Conservation (phyloP, 2,113 vertebrate genomes). For the Clinocottus analis region DNA sequence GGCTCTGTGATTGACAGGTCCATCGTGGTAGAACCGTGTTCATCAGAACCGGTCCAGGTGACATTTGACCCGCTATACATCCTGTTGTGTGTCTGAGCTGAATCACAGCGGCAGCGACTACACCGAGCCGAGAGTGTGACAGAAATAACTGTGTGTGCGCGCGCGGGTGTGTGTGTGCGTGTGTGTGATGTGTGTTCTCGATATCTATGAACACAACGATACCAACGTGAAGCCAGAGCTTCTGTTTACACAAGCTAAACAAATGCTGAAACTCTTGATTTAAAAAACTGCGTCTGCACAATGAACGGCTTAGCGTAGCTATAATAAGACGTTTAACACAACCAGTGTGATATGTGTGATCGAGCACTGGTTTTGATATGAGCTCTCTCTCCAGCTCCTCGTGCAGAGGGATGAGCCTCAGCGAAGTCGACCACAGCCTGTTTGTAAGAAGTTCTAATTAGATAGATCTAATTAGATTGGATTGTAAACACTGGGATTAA, state of each 20-base stretch:
- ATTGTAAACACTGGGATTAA: slow-evolving; percentile 40
- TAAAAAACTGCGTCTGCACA: slow-evolving; percentile 11
- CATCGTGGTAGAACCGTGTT: slow-evolving; percentile 77
- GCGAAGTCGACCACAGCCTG: slow-evolving; percentile 14
- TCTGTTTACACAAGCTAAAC: slow-evolving; percentile 34
- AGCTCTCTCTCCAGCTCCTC: background rate
- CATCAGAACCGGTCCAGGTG: slow-evolving; percentile 66
- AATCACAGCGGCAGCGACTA: slow-evolving; percentile 48
- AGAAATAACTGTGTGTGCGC: slow-evolving; percentile 47
- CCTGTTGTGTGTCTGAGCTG: slow-evolving; percentile 40
- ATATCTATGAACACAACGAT: slow-evolving; percentile 37
- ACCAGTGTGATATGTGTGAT: background rate
- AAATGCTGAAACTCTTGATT: slow-evolving; percentile 37
- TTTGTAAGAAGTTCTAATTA: slow-evolving; percentile 34
- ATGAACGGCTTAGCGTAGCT: slow-evolving; percentile 19
- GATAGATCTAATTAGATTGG: slow-evolving; percentile 38
- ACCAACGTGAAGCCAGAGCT: slow-evolving; percentile 18
- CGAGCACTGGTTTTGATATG: background rate
- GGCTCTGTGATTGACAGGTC: slow-evolving; percentile 73
- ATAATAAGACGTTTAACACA: slow-evolving; percentile 5
- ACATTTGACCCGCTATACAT: slow-evolving; percentile 67
- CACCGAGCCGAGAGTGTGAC: slow-evolving; percentile 37
- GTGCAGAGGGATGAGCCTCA: slow-evolving; percentile 15
- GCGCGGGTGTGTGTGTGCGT: too few species aligned
- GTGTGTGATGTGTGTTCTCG: too few species aligned